Conservation (phyloP, 2,797 vertebrate species). For the Premnoplex brunnescens region DNA sequence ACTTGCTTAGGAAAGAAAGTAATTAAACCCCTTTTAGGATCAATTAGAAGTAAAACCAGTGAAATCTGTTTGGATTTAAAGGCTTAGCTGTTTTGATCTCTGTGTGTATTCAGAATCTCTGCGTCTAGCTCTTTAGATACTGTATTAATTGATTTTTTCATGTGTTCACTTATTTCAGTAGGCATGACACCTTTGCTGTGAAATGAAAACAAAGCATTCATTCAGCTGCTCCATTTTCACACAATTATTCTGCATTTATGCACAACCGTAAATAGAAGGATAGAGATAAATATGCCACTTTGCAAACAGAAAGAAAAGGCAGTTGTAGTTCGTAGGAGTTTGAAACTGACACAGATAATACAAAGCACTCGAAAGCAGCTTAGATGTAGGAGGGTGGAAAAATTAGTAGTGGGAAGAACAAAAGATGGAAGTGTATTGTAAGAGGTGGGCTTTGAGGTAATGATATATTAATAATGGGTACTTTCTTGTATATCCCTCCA, state of each 20-base stretch:
- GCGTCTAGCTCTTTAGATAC: not conserved
- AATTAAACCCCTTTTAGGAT: conserved; percentile 31
- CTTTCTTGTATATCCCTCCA: not conserved
- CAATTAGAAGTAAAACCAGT: not conserved
- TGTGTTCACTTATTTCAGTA: not conserved
- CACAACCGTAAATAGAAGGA: not conserved
- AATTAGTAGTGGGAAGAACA: not conserved
- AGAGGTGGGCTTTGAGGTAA: not conserved
- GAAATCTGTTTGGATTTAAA: conserved; percentile 27
- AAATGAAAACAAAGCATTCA: not conserved
- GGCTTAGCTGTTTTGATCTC: conserved; percentile 8
- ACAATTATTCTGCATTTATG: not conserved
- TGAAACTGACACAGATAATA: not conserved
- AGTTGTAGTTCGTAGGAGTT: not conserved
- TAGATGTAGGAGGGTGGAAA: not conserved
- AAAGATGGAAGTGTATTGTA: not conserved
- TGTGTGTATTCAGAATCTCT: not conserved
- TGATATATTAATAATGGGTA: not conserved
- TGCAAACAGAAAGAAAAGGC: not conserved
- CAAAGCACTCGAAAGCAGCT: not conserved
- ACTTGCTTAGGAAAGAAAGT: not conserved
- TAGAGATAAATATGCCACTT: not conserved
- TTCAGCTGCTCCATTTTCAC: not conserved
- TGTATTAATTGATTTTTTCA: not conserved
- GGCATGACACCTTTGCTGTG: not conserved